Base-by-base conservation (phyloP, 2,113 vertebrate species). In the Colaptes auratus region DNA sequence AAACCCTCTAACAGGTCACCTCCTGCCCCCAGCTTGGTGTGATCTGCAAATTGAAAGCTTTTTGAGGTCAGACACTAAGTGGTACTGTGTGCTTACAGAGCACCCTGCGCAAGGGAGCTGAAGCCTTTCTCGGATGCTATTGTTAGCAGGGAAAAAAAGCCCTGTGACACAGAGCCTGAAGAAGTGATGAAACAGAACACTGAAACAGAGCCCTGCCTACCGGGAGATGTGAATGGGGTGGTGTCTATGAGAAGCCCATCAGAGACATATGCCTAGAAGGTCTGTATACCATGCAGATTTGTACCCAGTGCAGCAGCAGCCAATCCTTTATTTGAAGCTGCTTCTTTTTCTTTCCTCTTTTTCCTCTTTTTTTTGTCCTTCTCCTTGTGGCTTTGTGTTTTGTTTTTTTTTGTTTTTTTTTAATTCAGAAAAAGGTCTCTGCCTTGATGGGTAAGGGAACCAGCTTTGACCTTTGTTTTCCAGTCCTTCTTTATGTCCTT, bases 351-450 rank as follows among this genome's bases (percentile, higher is more conserved):
- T 48, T 35, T 31, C 58, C 30, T 39, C 25, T 39, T 31, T 61
- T 52, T 42, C 36, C 36, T 39, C 10, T 39, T 39, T 39, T 36
- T 39, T 39, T 10, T n/a, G n/a, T n/a, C 36, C 36, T 59, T 5
- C 1, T 0, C 12, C 7, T 50, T 78, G 3, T 18, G 23, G 3
- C 2, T 70, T 3, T 6, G 3, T 69, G n/a, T n/a, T n/a, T n/a
- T n/a, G n/a, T n/a, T n/a, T n/a, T n/a, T n/a, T n/a, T n/a, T n/a
- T n/a, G n/a, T n/a, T n/a, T n/a, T n/a, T 2, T 0, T 82, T 88
- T 69, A 2, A 0, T 3, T 52, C 30, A 58, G 27, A n/a, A 74
- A 15, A 13, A 24, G n/a, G 74, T 81, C 39, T 72, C 1, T 63
- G 9, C 20, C 9, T 2, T 0, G 2, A 14, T 11, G 16, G 19